Conservation (phyloP, 2,888 invertebrate species). For the Plagodis dolabraria region DNA sequence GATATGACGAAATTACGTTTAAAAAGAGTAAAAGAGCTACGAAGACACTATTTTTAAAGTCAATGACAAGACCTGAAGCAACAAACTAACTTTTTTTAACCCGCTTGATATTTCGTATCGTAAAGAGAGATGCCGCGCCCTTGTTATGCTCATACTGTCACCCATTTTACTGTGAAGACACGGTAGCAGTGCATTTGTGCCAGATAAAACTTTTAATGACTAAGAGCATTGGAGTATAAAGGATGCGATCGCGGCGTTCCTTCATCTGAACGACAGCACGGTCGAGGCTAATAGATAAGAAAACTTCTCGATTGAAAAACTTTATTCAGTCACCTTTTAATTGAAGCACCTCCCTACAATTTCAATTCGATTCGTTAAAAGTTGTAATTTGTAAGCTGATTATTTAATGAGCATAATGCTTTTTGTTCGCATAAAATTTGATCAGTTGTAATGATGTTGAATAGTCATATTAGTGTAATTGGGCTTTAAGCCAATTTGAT, state of each 20-base stretch:
- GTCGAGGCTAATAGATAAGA: conserved; percentile 59
- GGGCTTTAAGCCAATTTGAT: background rate
- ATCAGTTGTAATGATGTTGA: conserved; percentile 14
- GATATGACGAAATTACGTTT: too few species aligned
- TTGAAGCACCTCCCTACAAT: conserved; percentile 23
- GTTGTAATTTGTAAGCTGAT: conserved; percentile 14
- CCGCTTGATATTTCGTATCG: too few species aligned
- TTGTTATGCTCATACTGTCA: conserved; percentile 16
- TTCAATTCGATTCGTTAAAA: conserved; percentile 24
- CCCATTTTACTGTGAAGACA: conserved; percentile 13
- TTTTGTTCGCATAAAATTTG: conserved; percentile 17
- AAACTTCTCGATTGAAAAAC: conserved; percentile 61
- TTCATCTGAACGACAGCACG: conserved; percentile 54
- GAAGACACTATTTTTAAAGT: too few species aligned
- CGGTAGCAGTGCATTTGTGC: conserved; percentile 60
- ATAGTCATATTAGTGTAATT: conserved; percentile 11
- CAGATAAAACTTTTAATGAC: conserved; percentile 73
- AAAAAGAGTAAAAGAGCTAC: too few species aligned
- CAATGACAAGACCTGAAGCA: too few species aligned
- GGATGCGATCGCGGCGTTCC: conserved; percentile 52
- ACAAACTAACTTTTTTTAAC: too few species aligned
- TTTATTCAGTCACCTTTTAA: conserved; percentile 38
- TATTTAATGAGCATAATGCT: conserved; percentile 13
- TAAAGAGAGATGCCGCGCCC: background rate
- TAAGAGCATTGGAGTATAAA: conserved; percentile 59